Evolutionary conservation across 2,113 vertebrate genomes (phyloP).

Genomic region (Ariopsis seemanni): DNA sequence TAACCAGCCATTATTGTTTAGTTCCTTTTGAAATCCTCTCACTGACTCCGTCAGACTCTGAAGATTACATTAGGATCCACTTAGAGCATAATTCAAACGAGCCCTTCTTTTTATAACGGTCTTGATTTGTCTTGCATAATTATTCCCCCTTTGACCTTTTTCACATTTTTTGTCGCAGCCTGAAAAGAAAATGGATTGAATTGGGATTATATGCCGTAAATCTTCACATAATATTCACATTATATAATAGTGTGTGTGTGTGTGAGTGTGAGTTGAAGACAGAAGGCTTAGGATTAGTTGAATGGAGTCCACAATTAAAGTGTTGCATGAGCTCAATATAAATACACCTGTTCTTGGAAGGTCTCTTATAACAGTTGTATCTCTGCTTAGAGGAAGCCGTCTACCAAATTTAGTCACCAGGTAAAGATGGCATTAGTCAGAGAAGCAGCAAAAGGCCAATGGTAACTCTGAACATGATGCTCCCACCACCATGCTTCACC

Average conservation of each 20-base stretch:
- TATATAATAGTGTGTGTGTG: no score
- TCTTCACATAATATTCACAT: not conserved
- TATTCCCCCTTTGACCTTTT: not conserved
- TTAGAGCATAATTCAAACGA: constrained; percentile 56
- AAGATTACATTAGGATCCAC: constrained; percentile 60
- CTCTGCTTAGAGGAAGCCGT: not conserved
- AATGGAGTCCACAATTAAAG: not conserved
- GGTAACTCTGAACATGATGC: not conserved
- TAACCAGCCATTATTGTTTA: constrained; percentile 69
- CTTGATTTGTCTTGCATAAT: not conserved
- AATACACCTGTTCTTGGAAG: not conserved
- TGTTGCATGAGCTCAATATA: not conserved
- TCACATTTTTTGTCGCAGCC: not conserved
- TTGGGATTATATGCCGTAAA: not conserved
- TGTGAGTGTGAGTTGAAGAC: not conserved
- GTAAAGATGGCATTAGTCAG: not conserved
- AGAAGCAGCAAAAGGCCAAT: not conserved
- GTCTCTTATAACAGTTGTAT: not conserved
- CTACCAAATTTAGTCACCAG: not conserved
- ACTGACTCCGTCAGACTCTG: constrained; percentile 61
- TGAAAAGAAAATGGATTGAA: not conserved
- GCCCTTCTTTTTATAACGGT: constrained; percentile 62
- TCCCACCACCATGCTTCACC: constrained; percentile 3
- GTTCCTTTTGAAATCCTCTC: constrained; percentile 68
- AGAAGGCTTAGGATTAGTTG: not conserved